A percentile compares a stretch with the other conserved stretches of the same genome.
These are phyloP conservation scores for Empidonax traillii DNA, from an alignment of 2,113 vertebrate species.

Conservation along the genomic window DNA sequence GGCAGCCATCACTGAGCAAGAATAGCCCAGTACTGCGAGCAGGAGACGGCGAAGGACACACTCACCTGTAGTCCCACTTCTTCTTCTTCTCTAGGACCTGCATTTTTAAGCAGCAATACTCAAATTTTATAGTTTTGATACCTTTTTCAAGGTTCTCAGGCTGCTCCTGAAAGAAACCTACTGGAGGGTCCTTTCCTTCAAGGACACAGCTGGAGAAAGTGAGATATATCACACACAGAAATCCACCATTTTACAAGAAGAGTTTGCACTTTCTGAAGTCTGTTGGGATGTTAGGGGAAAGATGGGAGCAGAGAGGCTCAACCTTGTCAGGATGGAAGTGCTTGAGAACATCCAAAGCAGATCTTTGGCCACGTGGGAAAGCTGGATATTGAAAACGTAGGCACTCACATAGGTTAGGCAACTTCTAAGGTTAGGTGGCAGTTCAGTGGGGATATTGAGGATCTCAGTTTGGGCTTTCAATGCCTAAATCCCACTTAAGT, in stretches of 20 bases:
- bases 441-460: slow-evolving; percentile 50
- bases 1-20: rapidly evolving
- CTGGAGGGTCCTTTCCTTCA: neutral
- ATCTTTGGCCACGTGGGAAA: slow-evolving; percentile 30
- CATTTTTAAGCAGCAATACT: neutral
- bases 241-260: neutral
- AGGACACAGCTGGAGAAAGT: slow-evolving; percentile 24
- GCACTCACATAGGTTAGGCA: slow-evolving; percentile 34
- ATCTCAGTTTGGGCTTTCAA: slow-evolving; percentile 56
- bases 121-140: neutral
- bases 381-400: slow-evolving; percentile 25
- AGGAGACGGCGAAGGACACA: neutral
- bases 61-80: neutral
- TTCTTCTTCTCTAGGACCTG: neutral
- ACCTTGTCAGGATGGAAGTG: slow-evolving; percentile 51
- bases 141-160: neutral
- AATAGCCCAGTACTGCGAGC: neutral
- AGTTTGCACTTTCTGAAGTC: neutral
- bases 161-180: neutral
- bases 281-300: neutral
- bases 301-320: slow-evolving; percentile 6
- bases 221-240: neutral
- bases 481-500: slow-evolving; percentile 67
- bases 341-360: slow-evolving; percentile 56
- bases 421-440: slow-evolving; percentile 60